Percentiles rank a stretch among this genome's conserved stretches.
Evolutionary conservation across 2,888 invertebrate genomes (phyloP).

Genomic region (Trichogramma evanescens): DNA sequence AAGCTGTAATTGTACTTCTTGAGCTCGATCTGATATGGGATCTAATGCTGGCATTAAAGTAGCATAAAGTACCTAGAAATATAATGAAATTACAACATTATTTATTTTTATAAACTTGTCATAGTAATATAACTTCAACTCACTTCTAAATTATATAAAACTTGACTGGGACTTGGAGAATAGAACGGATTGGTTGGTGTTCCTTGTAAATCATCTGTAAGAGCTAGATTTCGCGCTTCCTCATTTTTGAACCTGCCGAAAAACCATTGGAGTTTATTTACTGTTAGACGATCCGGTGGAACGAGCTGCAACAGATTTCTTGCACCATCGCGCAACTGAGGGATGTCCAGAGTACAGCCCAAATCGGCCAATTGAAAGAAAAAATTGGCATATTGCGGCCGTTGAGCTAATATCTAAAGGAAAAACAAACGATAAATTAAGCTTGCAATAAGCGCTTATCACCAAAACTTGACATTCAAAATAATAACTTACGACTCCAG

Average conservation of each 20-base stretch:
- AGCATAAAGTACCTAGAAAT: constrained; percentile 70
- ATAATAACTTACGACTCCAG: constrained; percentile 72
- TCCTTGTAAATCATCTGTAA: constrained; percentile 37
- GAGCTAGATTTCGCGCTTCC: constrained; percentile 30
- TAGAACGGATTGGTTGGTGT: constrained; percentile 62
- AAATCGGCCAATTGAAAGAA: constrained; percentile 82
- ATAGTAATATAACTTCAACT: constrained; percentile 18
- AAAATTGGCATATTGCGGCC: constrained; percentile 69
- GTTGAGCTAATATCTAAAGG: constrained; percentile 71
- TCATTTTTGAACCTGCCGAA: constrained; percentile 48
- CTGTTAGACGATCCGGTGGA: constrained; percentile 66
- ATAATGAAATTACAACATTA: background rate
- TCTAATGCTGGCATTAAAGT: constrained; percentile 86
- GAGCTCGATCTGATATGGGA: constrained; percentile 66
- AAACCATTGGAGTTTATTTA: constrained; percentile 53
- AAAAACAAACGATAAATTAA: constrained; percentile 14
- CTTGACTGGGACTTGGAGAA: constrained; percentile 65
- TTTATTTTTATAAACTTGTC: background rate
- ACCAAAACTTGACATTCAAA: background rate
- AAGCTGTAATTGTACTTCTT: constrained; percentile 64
- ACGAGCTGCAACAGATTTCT: constrained; percentile 72
- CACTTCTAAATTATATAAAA: constrained; percentile 69
- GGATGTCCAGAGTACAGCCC: constrained; percentile 74
- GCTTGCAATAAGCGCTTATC: background rate
- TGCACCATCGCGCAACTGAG: constrained; percentile 76